Evolutionary conservation across 2,113 vertebrate genomes (phyloP).

Genomic region (Protobothrops mucrosquamatus): DNA sequence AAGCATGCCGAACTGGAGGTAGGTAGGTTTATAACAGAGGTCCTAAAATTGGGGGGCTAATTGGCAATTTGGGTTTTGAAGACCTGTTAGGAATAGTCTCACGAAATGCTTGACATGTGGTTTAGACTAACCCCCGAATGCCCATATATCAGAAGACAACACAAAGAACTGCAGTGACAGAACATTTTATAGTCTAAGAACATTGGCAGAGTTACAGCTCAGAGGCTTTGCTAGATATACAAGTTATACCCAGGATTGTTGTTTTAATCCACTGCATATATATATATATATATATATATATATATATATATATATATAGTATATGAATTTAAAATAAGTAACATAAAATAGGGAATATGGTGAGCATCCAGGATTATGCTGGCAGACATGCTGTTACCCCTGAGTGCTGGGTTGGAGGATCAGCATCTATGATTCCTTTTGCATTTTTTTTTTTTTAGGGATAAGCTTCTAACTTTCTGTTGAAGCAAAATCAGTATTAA

Average conservation of each 20-base stretch:
- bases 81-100: neutral
- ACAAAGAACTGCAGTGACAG: neutral
- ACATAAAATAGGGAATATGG: neutral
- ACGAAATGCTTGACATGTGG: neutral
- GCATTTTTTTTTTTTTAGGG: neutral
- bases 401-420: neutral
- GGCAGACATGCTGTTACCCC: neutral
- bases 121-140: neutral
- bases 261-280: neutral
- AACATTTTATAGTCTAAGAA: neutral
- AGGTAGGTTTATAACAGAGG: neutral
- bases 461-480: neutral
- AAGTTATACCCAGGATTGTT: neutral
- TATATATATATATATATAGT: neutral
- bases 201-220: neutral
- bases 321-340: neutral
- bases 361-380: neutral
- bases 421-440: neutral
- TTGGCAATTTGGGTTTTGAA: neutral
- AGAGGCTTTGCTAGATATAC: neutral
- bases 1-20: neutral
- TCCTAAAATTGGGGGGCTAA: neutral
- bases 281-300: too few relatives aligned
- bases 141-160: neutral
- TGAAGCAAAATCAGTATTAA: neutral